Conservation (phyloP, 2,797 vertebrate species). For the Perodicticus potto region DNA sequence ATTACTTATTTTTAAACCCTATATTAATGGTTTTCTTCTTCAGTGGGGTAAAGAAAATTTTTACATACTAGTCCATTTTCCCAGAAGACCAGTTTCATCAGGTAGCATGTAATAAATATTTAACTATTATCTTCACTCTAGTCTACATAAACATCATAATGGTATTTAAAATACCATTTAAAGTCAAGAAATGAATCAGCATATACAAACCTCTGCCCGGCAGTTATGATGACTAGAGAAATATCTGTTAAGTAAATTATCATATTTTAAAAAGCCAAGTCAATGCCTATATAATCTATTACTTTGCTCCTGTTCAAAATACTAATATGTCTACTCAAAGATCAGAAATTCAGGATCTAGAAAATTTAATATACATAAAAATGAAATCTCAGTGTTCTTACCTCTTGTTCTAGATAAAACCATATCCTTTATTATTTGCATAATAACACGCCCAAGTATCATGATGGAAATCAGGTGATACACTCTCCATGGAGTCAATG, state of each 20-base stretch:
- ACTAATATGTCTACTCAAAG: background rate
- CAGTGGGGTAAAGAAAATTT: background rate
- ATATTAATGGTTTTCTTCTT: conserved; percentile 1
- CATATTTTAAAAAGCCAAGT: background rate
- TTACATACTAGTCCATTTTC: background rate
- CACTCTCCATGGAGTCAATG: conserved; percentile 89
- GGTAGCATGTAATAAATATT: conserved; percentile 33
- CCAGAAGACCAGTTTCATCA: background rate
- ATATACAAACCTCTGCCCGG: background rate
- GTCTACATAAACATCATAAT: conserved; percentile 19
- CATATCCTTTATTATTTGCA: conserved; percentile 90
- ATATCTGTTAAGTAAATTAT: background rate
- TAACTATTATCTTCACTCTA: background rate
- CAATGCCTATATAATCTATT: background rate
- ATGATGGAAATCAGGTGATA: conserved; percentile 89
- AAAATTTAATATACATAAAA: background rate
- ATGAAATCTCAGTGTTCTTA: conserved; percentile 76
- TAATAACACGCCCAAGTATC: conserved; percentile 86
- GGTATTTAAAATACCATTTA: background rate
- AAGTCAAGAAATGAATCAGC: conserved; percentile 5
- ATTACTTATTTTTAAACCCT: background rate
- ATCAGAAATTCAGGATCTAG: background rate
- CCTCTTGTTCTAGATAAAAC: conserved; percentile 88
- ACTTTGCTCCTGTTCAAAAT: background rate
- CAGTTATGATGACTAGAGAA: background rate